These are phyloP conservation scores for Pagrus major DNA, from an alignment of 2,113 vertebrate genomes.

Conservation along the genomic window DNA sequence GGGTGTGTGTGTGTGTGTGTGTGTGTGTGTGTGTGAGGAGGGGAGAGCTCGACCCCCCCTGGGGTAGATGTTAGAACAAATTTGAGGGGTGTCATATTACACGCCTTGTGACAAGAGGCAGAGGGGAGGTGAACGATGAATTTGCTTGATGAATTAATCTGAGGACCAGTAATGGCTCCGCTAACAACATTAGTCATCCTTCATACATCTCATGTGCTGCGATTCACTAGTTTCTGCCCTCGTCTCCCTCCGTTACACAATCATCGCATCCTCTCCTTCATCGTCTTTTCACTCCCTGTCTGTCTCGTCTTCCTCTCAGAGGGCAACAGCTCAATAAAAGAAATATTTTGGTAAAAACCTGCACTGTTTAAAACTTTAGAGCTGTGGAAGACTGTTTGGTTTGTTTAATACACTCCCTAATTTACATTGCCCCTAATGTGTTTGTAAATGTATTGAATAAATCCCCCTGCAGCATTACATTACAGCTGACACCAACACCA, in stretches of 20 bases:
- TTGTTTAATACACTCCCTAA: constrained; percentile 17
- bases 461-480: constrained; percentile 41
- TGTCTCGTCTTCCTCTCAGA: not conserved
- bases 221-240: constrained; percentile 46
- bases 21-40: constrained; percentile 39
- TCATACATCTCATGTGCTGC: constrained; percentile 60
- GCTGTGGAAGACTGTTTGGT: not conserved
- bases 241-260: constrained; percentile 46
- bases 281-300: not conserved
- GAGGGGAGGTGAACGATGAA: constrained; percentile 77
- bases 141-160: constrained; percentile 87
- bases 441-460: constrained; percentile 57
- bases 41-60: constrained; percentile 57
- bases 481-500: constrained; percentile 45
- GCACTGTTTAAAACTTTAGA: not conserved
- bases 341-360: not conserved
- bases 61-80: constrained; percentile 86
- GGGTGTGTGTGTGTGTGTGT: constrained; percentile 44
- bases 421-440: constrained; percentile 13
- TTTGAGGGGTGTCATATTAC: constrained; percentile 88
- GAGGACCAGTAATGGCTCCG: constrained; percentile 75
- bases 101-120: constrained; percentile 81
- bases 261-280: constrained; percentile 6
- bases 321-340: not conserved
- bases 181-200: constrained; percentile 84